phyloP scores from a whole-genome alignment of 1,140 invertebrate species.

The Anthonomus grandis region DNA sequence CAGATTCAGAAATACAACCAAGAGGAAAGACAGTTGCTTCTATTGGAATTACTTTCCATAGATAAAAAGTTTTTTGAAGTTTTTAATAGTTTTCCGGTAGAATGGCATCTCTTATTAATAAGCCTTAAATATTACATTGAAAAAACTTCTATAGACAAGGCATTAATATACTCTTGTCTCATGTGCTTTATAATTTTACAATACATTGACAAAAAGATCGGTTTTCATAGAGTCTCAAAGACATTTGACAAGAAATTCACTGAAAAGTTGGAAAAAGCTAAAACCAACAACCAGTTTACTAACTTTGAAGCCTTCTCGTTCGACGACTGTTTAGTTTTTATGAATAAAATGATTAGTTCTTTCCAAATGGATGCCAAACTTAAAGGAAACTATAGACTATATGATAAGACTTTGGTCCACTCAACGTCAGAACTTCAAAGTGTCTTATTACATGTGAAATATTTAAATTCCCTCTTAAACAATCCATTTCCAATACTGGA shows the following conservation, averaged over 20 bases:
- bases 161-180: constrained; percentile 60
- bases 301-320: constrained; percentile 51
- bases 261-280: constrained; percentile 25
- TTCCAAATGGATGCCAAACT: constrained; percentile 62
- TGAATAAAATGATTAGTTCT: constrained; percentile 57
- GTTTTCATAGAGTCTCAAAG: constrained; percentile 50
- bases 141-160: constrained; percentile 51
- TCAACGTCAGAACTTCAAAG: constrained; percentile 71
- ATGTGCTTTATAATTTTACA: constrained; percentile 59
- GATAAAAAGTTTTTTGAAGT: constrained; percentile 44
- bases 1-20: constrained; percentile 44
- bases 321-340: constrained; percentile 55
- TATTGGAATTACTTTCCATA: constrained; percentile 50
- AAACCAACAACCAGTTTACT: constrained; percentile 37
- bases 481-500: constrained; percentile 54
- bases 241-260: constrained; percentile 31
- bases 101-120: constrained; percentile 62
- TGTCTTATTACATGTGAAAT: constrained; percentile 58
- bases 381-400: constrained; percentile 57
- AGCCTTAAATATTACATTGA: constrained; percentile 65
- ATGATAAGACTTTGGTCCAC: constrained; percentile 60
- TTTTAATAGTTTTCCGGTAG: constrained; percentile 52
- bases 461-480: constrained; percentile 63
- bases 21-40: constrained; percentile 45
- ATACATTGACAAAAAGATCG: constrained; percentile 60